These are phyloP conservation scores for Coecobrya sp. DNA, from an alignment of 2,888 invertebrate species.

Conservation along the genomic window DNA sequence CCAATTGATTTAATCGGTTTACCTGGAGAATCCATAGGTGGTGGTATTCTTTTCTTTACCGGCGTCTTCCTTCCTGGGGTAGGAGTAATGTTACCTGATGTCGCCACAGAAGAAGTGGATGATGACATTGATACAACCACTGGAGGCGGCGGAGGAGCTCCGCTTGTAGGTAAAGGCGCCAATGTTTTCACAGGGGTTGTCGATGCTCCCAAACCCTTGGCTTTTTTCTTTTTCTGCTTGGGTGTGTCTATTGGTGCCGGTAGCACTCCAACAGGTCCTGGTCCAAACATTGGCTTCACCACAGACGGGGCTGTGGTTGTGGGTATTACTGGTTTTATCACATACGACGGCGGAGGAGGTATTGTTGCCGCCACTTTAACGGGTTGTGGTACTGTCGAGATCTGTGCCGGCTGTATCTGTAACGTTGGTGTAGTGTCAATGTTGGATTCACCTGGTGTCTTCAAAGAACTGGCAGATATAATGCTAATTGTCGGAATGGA, in stretches of 20 bases:
- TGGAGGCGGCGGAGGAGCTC: constrained; percentile 76
- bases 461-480: constrained; percentile 15
- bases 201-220: neutral
- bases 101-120: neutral
- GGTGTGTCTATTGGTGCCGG: constrained; percentile 16
- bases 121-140: constrained; percentile 40
- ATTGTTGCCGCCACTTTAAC: constrained; percentile 50
- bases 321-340: neutral
- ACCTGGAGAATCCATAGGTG: constrained; percentile 72
- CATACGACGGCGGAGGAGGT: constrained; percentile 44
- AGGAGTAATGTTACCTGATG: constrained; percentile 25
- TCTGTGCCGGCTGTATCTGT: neutral
- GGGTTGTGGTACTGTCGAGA: constrained; percentile 16
- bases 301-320: neutral
- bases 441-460: neutral
- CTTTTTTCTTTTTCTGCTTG: constrained; percentile 71
- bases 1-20: constrained; percentile 41
- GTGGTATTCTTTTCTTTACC: constrained; percentile 77
- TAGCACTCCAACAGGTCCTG: constrained; percentile 5
- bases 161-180: constrained; percentile 66
- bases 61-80: constrained; percentile 76
- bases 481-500: constrained; percentile 68
- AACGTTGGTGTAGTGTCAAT: neutral
- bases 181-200: constrained; percentile 63
- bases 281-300: constrained; percentile 45